A percentile compares a stretch with the other conserved stretches of the same genome.
Evolutionary conservation across 2,113 vertebrate genomes (phyloP).

Genomic region (Pachycephala philippinensis): DNA sequence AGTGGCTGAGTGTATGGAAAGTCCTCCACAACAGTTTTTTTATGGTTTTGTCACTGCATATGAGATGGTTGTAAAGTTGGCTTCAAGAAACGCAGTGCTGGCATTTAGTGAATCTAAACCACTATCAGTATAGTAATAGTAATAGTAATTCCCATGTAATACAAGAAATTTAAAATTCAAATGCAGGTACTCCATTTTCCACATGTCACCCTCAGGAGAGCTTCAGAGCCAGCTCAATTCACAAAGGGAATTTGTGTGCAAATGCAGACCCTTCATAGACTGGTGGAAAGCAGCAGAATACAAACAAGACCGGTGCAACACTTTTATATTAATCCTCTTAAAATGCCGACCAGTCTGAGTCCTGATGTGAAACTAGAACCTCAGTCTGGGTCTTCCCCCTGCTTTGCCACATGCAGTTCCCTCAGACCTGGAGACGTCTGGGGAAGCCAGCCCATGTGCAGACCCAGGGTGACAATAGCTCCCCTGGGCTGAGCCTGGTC

Average conservation of each 20-base stretch:
- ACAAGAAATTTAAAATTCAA: constrained; percentile 17
- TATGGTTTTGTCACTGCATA: neutral
- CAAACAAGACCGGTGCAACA: neutral
- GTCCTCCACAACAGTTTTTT: neutral
- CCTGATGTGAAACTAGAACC: neutral
- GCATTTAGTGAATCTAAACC: neutral
- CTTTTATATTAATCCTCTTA: neutral
- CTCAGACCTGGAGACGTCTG: neutral
- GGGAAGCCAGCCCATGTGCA: neutral
- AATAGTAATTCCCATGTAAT: neutral
- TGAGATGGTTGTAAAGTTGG: neutral
- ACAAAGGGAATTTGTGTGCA: neutral
- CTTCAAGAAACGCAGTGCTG: neutral
- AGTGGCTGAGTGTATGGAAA: neutral
- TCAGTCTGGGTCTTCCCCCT: neutral
- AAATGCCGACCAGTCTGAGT: neutral
- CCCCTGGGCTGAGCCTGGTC: neutral
- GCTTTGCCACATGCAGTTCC: neutral
- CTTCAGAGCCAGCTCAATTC: neutral
- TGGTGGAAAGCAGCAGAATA: neutral
- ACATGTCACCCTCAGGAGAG: neutral
- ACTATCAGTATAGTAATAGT: neutral
- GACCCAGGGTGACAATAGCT: neutral
- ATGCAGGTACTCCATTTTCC: neutral
- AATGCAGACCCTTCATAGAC: neutral